Conservation (phyloP, 2,888 invertebrate genomes). For the Bhutanitis thaidina region DNA sequence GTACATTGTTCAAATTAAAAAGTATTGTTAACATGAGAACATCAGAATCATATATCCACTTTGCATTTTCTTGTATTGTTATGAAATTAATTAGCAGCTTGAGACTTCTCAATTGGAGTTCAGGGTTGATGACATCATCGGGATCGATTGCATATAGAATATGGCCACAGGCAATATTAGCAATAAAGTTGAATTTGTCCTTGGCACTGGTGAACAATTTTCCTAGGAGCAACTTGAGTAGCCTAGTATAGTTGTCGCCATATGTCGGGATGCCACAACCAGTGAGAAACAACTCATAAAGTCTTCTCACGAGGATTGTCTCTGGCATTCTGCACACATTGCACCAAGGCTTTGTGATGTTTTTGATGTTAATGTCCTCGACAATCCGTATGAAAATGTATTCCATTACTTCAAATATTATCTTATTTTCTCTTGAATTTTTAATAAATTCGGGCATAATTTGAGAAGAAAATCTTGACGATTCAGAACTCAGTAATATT, state of each 20-base stretch:
- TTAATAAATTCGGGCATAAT: constrained; percentile 53
- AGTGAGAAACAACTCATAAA: constrained; percentile 71
- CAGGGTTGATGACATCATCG: constrained; percentile 63
- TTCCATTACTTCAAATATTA: constrained; percentile 78
- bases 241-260: constrained; percentile 50
- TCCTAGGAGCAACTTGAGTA: constrained; percentile 67
- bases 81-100: constrained; percentile 56
- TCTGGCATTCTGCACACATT: constrained; percentile 61
- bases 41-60: constrained; percentile 65
- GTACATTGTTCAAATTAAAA: constrained; percentile 76
- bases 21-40: constrained; percentile 76
- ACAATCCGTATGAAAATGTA: constrained; percentile 75
- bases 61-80: constrained; percentile 39
- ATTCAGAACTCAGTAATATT: constrained; percentile 48
- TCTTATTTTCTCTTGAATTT: constrained; percentile 57
- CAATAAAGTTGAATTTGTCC: constrained; percentile 77
- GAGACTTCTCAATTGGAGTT: constrained; percentile 75
- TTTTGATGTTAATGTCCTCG: constrained; percentile 58
- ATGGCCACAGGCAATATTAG: constrained; percentile 77
- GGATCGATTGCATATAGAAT: constrained; percentile 62
- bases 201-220: constrained; percentile 58
- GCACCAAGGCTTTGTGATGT: constrained; percentile 60
- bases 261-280: constrained; percentile 65
- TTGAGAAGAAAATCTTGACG: constrained; percentile 42
- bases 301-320: constrained; percentile 54